Base-by-base conservation (phyloP, 1,140 invertebrate genomes). In the Papilio aristodemus region DNA sequence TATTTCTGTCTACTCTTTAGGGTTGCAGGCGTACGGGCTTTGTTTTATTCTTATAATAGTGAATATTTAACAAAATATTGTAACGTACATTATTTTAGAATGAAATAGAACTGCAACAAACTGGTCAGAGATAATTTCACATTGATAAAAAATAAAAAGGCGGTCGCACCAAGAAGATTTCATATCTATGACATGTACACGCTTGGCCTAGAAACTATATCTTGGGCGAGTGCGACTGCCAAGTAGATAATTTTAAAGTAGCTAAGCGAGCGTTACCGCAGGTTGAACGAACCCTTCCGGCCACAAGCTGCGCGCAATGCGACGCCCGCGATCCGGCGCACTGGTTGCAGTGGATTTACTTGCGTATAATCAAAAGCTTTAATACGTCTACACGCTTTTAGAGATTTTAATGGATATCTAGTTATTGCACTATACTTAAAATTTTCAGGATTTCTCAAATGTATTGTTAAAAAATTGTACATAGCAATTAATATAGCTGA, bases 251-350 rank as follows among this genome's bases (percentile, higher is more conserved):
- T 71, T 71, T 67, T 68, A 71, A 71, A 63, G 58, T 68, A 60
- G 70, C 70, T 54, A 71, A 11, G 36, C 41, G 63, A 43, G 58
- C 32, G 59, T 62, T 54, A 68, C 66, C 62, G 67, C 39, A 76
- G 72, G 69, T 75, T 77, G 72, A 79, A 74, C 38, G 72, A 78
- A 76, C 76, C 68, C 41, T 72, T 50, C 69, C 60, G 73, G 64
- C 75, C 70, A 71, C 70, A 32, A 6, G 66, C 74, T 67, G 75
- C 79, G 80, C 84, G 81, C 84, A 86, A 71, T 86, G 84, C 84
- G 84, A 75, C 77, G 79, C 78, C 81, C 78, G 75, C 58, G 58
- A 59, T 59, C 63, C 41, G 25, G 41, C 43, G 63, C 63, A 66
- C 25, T 46, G 25, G 43, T 36, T 66, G 50, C 38, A 50, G 62